Conservation (phyloP, 2,888 invertebrate genomes). For the Erebia ligea region DNA sequence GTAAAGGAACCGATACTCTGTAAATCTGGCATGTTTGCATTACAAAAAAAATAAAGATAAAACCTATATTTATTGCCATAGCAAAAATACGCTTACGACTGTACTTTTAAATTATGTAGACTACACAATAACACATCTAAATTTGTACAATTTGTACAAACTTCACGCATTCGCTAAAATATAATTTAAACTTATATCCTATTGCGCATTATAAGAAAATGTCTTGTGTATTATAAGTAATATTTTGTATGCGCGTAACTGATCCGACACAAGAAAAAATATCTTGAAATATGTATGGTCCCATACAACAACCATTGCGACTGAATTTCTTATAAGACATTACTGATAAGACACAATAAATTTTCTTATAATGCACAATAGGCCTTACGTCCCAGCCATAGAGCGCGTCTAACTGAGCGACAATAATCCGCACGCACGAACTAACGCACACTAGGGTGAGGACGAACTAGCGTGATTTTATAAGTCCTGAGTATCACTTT, state of each 20-base stretch:
- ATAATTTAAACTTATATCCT: conserved; percentile 44
- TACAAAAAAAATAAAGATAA: conserved; percentile 59
- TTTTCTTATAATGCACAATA: no score
- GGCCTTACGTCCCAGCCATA: no score
- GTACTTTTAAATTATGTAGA: conserved; percentile 76
- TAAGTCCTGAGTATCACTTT: no score
- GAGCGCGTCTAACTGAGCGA: background rate
- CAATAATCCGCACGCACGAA: background rate
- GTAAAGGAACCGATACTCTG: conserved; percentile 80
- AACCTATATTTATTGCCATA: conserved; percentile 70
- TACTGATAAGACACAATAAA: no score
- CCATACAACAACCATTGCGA: no score
- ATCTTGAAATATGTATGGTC: no score
- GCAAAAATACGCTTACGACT: conserved; percentile 71
- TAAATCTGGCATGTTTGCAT: conserved; percentile 73
- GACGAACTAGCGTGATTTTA: background rate
- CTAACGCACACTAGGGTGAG: background rate
- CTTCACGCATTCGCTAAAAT: conserved; percentile 60
- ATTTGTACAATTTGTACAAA: conserved; percentile 80
- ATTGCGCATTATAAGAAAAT: no score
- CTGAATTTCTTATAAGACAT: no score
- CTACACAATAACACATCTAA: conserved; percentile 73
- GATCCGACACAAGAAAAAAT: no score
- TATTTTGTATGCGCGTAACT: no score
- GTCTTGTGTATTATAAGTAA: no score